Percentiles rank a stretch among this genome's conserved stretches.
phyloP scores from a whole-genome alignment of 2,888 invertebrate genomes.

The Trachelus iudaicus region DNA sequence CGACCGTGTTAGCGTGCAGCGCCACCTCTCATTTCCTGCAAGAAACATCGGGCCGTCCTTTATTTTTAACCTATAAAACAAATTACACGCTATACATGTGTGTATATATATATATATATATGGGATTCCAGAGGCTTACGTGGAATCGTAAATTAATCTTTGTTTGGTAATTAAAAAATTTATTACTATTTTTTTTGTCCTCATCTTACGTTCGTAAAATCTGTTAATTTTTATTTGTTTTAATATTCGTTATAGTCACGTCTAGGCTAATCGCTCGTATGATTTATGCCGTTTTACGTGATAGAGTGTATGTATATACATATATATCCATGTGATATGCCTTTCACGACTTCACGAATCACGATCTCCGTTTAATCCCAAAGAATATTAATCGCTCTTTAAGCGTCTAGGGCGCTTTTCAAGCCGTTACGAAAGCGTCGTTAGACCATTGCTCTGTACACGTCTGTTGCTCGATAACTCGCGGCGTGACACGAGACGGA shows the following conservation, averaged over 20 bases:
- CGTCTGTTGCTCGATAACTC: neutral
- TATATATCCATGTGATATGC: neutral
- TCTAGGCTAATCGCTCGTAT: neutral
- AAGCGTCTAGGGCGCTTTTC: neutral
- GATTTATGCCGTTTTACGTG: neutral
- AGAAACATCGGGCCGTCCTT: neutral
- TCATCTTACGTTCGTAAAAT: neutral
- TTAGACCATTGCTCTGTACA: neutral
- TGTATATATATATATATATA: no score
- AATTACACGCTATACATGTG: neutral
- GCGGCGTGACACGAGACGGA: neutral
- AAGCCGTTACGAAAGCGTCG: neutral
- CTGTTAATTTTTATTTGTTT: neutral
- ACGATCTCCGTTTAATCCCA: neutral
- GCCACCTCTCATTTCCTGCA: neutral
- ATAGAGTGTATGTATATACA: neutral
- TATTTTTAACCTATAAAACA: neutral
- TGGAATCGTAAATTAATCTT: neutral
- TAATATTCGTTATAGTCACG: neutral
- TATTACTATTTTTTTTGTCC: neutral
- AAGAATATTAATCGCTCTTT: neutral
- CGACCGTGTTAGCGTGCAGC: neutral
- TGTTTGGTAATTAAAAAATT: neutral
- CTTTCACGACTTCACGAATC: neutral
- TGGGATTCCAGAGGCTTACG: neutral